Evolutionary conservation across 2,797 vertebrate species (phyloP).

Genomic region (Enteromius trimaculatus): DNA sequence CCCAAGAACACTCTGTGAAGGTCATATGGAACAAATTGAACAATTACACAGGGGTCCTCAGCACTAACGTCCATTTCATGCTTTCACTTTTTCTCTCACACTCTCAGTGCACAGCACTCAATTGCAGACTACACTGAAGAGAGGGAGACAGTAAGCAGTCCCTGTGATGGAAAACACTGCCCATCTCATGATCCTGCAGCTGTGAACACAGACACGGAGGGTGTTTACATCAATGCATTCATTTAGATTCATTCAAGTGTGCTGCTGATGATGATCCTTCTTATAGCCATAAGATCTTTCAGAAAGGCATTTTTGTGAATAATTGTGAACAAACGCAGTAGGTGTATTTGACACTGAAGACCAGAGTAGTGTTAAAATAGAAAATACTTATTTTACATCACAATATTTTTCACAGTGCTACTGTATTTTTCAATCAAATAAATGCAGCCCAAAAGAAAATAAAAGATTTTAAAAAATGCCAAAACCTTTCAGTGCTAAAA

Average conservation of each 20-base stretch:
- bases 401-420: not conserved
- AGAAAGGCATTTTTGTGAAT: not conserved
- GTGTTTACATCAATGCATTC: not conserved
- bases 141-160: not conserved
- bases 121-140: slow-evolving; percentile 1
- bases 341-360: not conserved
- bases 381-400: too few species aligned
- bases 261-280: not conserved
- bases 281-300: not conserved
- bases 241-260: slow-evolving; percentile 3
- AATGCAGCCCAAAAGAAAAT: not conserved
- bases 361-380: too few species aligned
- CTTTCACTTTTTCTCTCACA: not conserved
- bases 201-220: not conserved
- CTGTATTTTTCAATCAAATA: not conserved
- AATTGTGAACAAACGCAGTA: not conserved
- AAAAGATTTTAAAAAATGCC: not conserved
- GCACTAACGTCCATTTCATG: slow-evolving; percentile 15
- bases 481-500: not conserved
- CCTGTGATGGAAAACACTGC: not conserved
- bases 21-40: slow-evolving; percentile 7
- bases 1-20: slow-evolving; percentile 2
- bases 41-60: slow-evolving; percentile 5
- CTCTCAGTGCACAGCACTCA: slow-evolving; percentile 9
- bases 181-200: not conserved